Percentiles rank a stretch among this genome's conserved stretches.
Evolutionary conservation across 1,140 invertebrate genomes (phyloP).

Genomic region (Drosophila novamexicana): DNA sequence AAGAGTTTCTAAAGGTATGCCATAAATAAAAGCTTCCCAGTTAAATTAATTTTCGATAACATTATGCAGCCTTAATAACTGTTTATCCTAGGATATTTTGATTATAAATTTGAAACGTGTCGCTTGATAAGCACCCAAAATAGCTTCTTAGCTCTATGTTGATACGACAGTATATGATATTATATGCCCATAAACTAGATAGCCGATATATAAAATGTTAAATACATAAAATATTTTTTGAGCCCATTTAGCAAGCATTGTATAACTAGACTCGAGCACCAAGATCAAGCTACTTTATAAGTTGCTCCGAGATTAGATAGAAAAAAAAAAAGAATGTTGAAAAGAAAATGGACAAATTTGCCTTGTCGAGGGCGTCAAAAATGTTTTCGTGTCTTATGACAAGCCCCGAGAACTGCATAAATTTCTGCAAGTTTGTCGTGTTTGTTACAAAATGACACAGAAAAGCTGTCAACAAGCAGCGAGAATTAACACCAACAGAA

Average conservation of each 20-base stretch:
- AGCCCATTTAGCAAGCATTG: too few species aligned
- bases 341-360: background rate
- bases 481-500: background rate
- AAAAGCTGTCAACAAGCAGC: constrained; percentile 4
- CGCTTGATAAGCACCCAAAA: background rate
- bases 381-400: constrained; percentile 3
- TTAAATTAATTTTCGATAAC: background rate
- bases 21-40: background rate
- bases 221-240: background rate
- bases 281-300: background rate
- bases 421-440: background rate
- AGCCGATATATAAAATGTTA: background rate
- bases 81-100: background rate
- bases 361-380: background rate
- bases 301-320: background rate
- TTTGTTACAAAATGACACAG: background rate
- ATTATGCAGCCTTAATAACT: background rate
- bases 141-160: background rate
- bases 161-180: background rate
- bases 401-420: background rate
- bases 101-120: background rate
- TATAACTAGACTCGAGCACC: too few species aligned
- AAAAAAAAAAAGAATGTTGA: background rate
- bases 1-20: background rate
- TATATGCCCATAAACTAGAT: constrained; percentile 2